Evolutionary conservation across 2,113 vertebrate genomes (phyloP), one percentile per base, ranked within the genome.

Genomic region (Elephantulus edwardii): DNA sequence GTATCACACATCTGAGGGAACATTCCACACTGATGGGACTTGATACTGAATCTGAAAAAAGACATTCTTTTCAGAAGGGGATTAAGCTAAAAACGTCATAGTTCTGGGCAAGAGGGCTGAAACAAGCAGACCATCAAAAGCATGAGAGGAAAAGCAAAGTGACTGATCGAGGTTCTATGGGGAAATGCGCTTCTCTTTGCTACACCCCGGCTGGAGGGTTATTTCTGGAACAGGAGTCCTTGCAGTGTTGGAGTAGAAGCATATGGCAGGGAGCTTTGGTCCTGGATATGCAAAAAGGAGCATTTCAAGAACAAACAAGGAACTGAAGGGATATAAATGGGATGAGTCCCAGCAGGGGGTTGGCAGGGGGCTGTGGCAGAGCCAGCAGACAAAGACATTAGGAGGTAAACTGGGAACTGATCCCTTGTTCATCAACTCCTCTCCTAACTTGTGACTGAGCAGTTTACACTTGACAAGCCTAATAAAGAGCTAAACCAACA

Each of bases 191-290:
- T 62, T 78, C 74, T 81, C 75, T 81, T 35, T 12, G 77, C 11
- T 48, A 42, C 28, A 64, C 35, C 46, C 40, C 26, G 30, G 48
- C 33, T 10, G 58, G 71, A 89, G 48, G 54, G 35, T 83, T 35
- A 56, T 62, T 78, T 92, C 56, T n/a, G 84, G 42, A 89, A 91
- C 64, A 83, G 64, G 30, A 38, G 8, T 74, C n/a, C 42, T 64
- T n/a, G 10, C 48, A 38, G 58, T 0, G 38, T 35, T 1, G 33
- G 33, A 44, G 44, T 24, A 38, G 81, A 81, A 44, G 68, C 30
- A 2, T 14, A 24, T 8, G 44, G 93, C 46, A 89, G 89, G 68
- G 78, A 89, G 60, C 68, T 92, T 89, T 95, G 82, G 88, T 83
- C 85, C 60, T 42, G 8, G 70, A 35, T 24, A 0, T 66, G 16